These are phyloP conservation scores for Timandra comae DNA, from an alignment of 2,888 invertebrate species.

Conservation along the genomic window DNA sequence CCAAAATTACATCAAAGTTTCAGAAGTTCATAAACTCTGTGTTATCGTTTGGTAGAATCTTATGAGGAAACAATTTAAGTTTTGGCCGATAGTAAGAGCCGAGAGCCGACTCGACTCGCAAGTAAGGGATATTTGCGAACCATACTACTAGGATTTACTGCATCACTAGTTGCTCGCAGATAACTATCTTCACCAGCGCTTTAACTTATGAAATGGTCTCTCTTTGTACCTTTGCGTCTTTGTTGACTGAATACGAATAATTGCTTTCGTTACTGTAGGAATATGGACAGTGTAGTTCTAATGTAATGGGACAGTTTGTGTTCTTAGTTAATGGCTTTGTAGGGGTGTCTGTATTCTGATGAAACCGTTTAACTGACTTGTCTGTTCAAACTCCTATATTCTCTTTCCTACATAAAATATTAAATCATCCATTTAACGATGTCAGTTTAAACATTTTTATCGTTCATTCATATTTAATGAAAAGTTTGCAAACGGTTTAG, in stretches of 20 bases:
- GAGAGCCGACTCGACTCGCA: constrained; percentile 37
- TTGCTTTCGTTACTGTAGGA: constrained; percentile 54
- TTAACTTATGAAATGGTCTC: constrained; percentile 66
- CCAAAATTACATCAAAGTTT: constrained; percentile 23
- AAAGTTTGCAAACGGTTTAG: constrained; percentile 8
- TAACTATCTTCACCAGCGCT: constrained; percentile 59
- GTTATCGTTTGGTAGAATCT: constrained; percentile 31
- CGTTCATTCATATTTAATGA: constrained; percentile 6
- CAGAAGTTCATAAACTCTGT: constrained; percentile 22
- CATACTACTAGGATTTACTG: constrained; percentile 62
- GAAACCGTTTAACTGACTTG: constrained; percentile 35
- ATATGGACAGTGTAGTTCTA: constrained; percentile 58
- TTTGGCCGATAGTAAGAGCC: constrained; percentile 38
- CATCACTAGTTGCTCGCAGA: constrained; percentile 66
- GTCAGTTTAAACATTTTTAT: constrained; percentile 1
- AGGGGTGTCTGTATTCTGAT: constrained; percentile 43
- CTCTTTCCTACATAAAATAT: constrained; percentile 8
- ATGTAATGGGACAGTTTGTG: constrained; percentile 57
- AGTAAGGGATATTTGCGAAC: constrained; percentile 50
- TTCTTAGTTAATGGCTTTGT: constrained; percentile 59
- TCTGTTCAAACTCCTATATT: constrained; percentile 3
- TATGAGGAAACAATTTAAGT: constrained; percentile 40
- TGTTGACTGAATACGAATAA: constrained; percentile 58
- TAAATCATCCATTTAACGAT: constrained; percentile 3
- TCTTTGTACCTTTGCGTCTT: constrained; percentile 54